A percentile compares a stretch with the other conserved stretches of the same genome.
phyloP scores from a whole-genome alignment of 2,888 invertebrate genomes.

The Hololepta plana region DNA sequence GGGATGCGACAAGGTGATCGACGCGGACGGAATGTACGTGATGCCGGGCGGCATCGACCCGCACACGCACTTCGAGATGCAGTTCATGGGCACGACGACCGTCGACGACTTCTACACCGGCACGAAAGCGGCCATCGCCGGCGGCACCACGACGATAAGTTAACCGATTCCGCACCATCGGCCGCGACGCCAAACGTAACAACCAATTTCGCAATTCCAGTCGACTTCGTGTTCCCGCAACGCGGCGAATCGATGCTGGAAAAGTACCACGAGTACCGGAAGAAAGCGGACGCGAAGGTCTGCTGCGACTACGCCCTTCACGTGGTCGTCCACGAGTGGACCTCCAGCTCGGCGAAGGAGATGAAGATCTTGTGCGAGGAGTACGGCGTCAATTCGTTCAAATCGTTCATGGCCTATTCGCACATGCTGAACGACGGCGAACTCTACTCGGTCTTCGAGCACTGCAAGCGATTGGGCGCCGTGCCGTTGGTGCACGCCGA shows the following conservation, averaged over 20 bases:
- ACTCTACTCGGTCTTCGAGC: slow-evolving; percentile 59
- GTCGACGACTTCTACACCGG: slow-evolving; percentile 90
- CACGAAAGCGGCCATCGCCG: slow-evolving; percentile 82
- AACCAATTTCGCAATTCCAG: slow-evolving; percentile 31
- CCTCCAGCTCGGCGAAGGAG: slow-evolving; percentile 51
- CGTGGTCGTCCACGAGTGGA: slow-evolving; percentile 81
- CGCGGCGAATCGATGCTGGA: slow-evolving; percentile 66
- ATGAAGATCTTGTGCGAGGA: slow-evolving; percentile 60
- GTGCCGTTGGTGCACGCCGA: slow-evolving; percentile 86
- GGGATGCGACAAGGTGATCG: slow-evolving; percentile 70
- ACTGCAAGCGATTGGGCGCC: slow-evolving; percentile 61
- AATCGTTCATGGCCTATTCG: slow-evolving; percentile 86
- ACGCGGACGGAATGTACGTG: slow-evolving; percentile 76
- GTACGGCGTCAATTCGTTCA: slow-evolving; percentile 83
- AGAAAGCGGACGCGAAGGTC: slow-evolving; percentile 79
- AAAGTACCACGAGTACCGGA: slow-evolving; percentile 72
- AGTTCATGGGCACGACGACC: slow-evolving; percentile 67
- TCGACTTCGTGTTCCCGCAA: slow-evolving; percentile 66
- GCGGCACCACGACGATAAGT: slow-evolving; percentile 91
- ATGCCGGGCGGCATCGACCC: slow-evolving; percentile 89
- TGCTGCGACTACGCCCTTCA: slow-evolving; percentile 90
- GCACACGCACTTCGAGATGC: slow-evolving; percentile 83
- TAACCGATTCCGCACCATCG: too few species aligned
- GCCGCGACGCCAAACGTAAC: too few species aligned
- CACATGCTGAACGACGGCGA: slow-evolving; percentile 76